Evolutionary conservation across 1,140 invertebrate genomes (phyloP), one percentile per base, ranked within the genome.

Genomic region (Drosophila auraria): DNA sequence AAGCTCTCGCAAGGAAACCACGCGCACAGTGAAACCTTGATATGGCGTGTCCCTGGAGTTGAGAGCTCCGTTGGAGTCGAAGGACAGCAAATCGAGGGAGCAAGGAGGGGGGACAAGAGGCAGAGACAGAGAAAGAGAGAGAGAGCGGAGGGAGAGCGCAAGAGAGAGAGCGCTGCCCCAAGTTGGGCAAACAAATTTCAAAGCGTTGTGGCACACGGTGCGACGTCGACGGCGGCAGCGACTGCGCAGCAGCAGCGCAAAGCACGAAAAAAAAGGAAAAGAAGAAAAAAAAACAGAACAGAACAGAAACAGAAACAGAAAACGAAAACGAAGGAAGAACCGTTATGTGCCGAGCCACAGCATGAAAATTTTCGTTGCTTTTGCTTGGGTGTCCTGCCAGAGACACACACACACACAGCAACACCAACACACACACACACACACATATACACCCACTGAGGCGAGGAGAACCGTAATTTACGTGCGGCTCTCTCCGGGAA

Each of bases 281-380:
- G 38, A 20, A 23, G 27, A 20, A 50, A 23, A 36, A 25, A 59
- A 42, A 56, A 65, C 33, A 36, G 33, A 74, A 75, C 27, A 53
- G 59, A 70, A 70, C 73, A 57, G 12, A 72, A 20, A 65, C 60
- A 64, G 20, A 70, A 47, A 69, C 47, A 70, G 62, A 50, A 65
- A 57, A n/a, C 25, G 33, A 76, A 51, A 74, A 50, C 60, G 38
- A 58, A 58, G 74, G 27, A 77, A 51, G 71, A 53, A 53, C 68
- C 69, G 56, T 73, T 73, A 73, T 74, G 47, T 73, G 69, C 70
- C 33, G 57, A 72, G 66, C 76, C 51, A 80, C 53, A 83, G 71
- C 82, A 78, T 86, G 77, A 80, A 80, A 83, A 83, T 83, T 80
- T 83, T 83, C 71, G 76, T 81, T 86, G 82, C 66, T 86, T 76